Base-by-base conservation (phyloP, 2,113 vertebrate species). In the Melanostigma gelatinosum region DNA sequence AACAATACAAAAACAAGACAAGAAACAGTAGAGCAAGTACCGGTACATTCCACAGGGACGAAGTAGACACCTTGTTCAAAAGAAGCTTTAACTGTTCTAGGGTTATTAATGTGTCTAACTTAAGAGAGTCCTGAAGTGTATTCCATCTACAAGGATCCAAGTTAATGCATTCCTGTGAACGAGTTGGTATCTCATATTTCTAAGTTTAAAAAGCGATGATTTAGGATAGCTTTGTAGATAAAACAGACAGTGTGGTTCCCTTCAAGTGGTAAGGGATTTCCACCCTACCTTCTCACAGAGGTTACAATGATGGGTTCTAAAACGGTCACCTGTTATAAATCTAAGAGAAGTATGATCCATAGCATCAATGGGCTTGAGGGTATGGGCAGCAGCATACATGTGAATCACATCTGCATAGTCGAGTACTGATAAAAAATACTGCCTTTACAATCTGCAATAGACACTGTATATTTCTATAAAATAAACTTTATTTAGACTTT, bases 131-230 rank as follows among this genome's bases (percentile, higher is more conserved):
- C 48, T 38, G 10, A 24, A 44, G 40, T 13, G 13, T 27, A 44
- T 46, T 66, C 12, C 64, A 46, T 12, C 15, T 42, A 29, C 9
- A 8, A 46, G 42, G 24, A 29, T 29, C 42, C 3, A 16, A 66
- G 13, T 16, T 46, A 66, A 66, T 46, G 24, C 4, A 27, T 29
- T 18, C 13, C 16, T 46, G n/a, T 24, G 63, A 29, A 10, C 5
- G 15, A 29, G 64, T 66, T 7, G 3, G 58, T 34, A 10, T 29
- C 15, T 24, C 15, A 22, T 22, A 52, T 20, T 22, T 52, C 48
- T 18, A 29, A 66, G 15, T 44, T 24, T 66, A 46, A 66, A 66
- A 64, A 66, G 64, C 24, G 40, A 46, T 66, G 40, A 44, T 27
- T 46, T 46, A 46, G 44, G 13, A 46, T 46, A 15, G 15, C 44